Evolutionary conservation across 2,888 invertebrate species (phyloP), one percentile per base, ranked within the genome.

Genomic region (Pristionchus maxplancki): DNA sequence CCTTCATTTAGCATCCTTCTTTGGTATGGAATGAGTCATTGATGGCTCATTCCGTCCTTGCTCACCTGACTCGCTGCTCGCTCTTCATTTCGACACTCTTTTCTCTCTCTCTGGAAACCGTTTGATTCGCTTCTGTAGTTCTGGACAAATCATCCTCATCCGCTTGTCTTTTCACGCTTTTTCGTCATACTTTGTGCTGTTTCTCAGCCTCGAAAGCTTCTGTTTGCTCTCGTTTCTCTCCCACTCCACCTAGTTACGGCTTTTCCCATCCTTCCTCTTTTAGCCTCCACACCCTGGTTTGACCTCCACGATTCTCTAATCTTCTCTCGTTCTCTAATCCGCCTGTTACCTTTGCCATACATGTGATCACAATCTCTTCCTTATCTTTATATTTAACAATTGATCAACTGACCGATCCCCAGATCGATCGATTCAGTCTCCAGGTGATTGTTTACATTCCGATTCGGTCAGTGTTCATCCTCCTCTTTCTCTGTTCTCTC

Each of bases 391-490:
- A 17, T 40, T 31, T 31, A 28, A 67, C 17, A 34, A 34, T 67
- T 40, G 37, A 74, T 24, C 34, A 74, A 58, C 24, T 58, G 31
- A 74, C 71, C 31, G 64, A 64, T 64, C 64, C 20, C 40, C 20
- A 31, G 8, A 37, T 74, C 71, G 40, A 74, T 74, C 71, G 40
- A 40, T 74, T 28, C 64, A 37, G 71, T 74, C 71, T 74, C 71
- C 71, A 74, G 40, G 40, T 74, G 71, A 74, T 74, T 74, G 71
- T 74, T 74, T 74, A 74, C 71, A 74, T 74, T 74, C 31, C 40
- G 71, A 74, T 40, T 74, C 71, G 71, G 71, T 37, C 71, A 74
- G 71, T 74, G 71, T 74, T 74, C 71, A 74, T 74, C 71, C 71
- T 15, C 40, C 8, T 15, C 31, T n/a, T 24, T 74, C 71, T 74